These are phyloP conservation scores for Podarcis cretensis DNA, from an alignment of 2,113 vertebrate genomes.

Conservation along the genomic window DNA sequence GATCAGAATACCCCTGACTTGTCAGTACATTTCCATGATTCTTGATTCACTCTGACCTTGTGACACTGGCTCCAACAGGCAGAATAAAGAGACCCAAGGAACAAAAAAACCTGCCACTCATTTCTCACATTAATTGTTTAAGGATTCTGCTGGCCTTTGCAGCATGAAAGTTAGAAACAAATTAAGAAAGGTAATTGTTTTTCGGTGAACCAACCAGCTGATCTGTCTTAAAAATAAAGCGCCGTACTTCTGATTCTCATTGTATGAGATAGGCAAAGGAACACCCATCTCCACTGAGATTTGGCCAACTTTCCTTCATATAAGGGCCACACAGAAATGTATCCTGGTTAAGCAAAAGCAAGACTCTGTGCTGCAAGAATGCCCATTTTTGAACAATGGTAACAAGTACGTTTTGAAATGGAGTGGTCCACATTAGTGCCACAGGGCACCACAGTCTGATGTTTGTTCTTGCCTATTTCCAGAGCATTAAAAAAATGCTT, in stretches of 20 bases:
- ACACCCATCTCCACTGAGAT: neutral
- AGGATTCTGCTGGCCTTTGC: neutral
- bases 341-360: neutral
- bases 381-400: neutral
- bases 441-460: neutral
- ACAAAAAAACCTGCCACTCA: neutral
- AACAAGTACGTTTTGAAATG: neutral
- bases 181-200: neutral
- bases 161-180: neutral
- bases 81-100: neutral
- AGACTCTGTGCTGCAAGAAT: no score
- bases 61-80: neutral
- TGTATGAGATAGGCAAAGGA: neutral
- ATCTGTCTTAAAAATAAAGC: neutral
- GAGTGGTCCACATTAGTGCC: neutral
- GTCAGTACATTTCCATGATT: neutral
- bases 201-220: neutral
- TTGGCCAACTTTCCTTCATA: neutral
- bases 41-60: neutral
- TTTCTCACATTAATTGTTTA: neutral
- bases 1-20: no score
- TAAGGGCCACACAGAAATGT: neutral
- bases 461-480: neutral
- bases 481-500: neutral
- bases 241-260: neutral